phyloP scores from a whole-genome alignment of 2,888 invertebrate genomes.

The Siphonodentalium dalli region DNA sequence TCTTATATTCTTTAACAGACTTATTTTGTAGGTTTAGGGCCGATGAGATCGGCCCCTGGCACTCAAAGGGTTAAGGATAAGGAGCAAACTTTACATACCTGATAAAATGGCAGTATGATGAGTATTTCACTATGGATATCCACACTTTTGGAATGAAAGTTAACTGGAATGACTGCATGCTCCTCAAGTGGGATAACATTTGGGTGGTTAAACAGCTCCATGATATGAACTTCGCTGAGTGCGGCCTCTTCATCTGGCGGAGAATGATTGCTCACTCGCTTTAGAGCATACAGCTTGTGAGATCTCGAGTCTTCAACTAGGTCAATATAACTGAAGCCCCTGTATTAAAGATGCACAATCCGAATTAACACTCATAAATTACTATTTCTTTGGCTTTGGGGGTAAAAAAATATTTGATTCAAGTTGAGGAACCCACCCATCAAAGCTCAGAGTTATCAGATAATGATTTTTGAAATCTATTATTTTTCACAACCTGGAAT shows the following conservation, averaged over 20 bases:
- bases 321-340: conserved; percentile 83
- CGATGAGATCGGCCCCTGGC: no score
- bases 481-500: no score
- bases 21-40: no score
- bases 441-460: neutral
- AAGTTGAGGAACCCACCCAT: neutral
- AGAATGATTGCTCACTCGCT: conserved; percentile 82
- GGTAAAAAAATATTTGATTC: no score
- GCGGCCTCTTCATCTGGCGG: conserved; percentile 77
- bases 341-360: conserved; percentile 57
- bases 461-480: no score
- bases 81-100: conserved; percentile 64
- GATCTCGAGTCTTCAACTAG: conserved; percentile 75
- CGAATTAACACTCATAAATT: no score
- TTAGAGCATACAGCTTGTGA: conserved; percentile 77
- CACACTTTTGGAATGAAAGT: conserved; percentile 47
- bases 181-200: conserved; percentile 79
- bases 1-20: no score
- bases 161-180: conserved; percentile 69
- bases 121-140: conserved; percentile 74
- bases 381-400: no score
- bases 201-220: conserved; percentile 75
- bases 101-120: conserved; percentile 79
- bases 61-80: no score
- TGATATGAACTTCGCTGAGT: conserved; percentile 77